Conservation (phyloP, 2,113 vertebrate species). For the Malurus alboscapulatus region DNA sequence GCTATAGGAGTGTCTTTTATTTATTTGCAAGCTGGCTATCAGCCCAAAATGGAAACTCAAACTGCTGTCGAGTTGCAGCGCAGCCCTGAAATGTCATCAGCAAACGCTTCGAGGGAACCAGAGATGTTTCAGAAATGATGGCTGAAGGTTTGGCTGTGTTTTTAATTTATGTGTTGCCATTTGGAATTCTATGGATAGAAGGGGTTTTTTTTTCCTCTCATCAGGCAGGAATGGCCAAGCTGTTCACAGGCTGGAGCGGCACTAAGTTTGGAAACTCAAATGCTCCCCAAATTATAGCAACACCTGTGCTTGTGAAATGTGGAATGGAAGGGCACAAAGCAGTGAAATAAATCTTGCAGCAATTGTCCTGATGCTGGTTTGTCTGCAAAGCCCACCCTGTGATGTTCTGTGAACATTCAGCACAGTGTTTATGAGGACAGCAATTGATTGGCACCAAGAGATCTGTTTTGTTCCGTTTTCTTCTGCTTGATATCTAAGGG, state of each 20-base stretch:
- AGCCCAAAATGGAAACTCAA: background rate
- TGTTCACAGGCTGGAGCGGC: background rate
- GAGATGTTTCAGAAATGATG: background rate
- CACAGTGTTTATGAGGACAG: accelerated
- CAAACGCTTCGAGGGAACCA: background rate
- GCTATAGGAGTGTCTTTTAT: background rate
- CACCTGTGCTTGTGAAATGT: background rate
- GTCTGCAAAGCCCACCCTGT: background rate
- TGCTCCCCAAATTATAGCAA: background rate
- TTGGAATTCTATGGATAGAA: background rate
- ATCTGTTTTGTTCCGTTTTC: background rate
- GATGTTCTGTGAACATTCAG: accelerated
- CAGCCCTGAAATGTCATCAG: background rate
- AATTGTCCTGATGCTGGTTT: background rate
- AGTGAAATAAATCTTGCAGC: background rate
- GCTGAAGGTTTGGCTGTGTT: background rate
- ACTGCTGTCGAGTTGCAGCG: accelerated
- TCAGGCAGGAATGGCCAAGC: accelerated
- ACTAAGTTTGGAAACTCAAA: accelerated
- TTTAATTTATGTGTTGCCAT: background rate
- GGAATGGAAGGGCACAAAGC: background rate
- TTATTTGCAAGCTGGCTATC: background rate
- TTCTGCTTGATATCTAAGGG: background rate
- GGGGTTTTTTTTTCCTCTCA: background rate
- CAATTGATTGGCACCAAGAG: accelerated